Base-by-base conservation (phyloP, 2,113 vertebrate genomes). In the Sinocyclocheilus anophthalmus region DNA sequence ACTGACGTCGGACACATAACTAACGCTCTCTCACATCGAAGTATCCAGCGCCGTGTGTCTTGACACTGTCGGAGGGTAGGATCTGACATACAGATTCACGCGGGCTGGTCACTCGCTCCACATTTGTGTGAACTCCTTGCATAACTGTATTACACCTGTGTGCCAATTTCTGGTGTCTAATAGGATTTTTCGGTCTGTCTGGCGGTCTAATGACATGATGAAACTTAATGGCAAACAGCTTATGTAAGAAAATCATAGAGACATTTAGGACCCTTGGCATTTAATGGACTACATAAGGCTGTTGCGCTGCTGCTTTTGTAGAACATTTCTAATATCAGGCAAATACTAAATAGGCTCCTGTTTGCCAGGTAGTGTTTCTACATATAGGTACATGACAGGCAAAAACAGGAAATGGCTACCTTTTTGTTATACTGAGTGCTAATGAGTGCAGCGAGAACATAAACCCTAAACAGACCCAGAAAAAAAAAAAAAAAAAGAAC, bases 341-440 rank as follows among this genome's bases (percentile, higher is more conserved):
- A 88, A 86, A 86, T 20, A 57, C 42, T 88, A 90, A 86, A 87
- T 86, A 86, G 82, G 72, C 30, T 84, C 84, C 57, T 76, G 77
- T 83, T 86, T 86, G 59, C 42, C 65, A 87, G 83, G 55, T 76
- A 61, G 48, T 59, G 65, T 59, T 76, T 80, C 33, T 80, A 73
- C 45, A 81, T 79, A 50, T 30, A 72, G 76, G 69, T 70, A 77
- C 81, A 50, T 65, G 81, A 45, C 39, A 69, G 53, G 39, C 42
- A 33, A 79, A 85, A 76, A 45, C 48, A 72, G 76, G 81, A 87
- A 88, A 91, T 22, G 30, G 14, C 26, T 86, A 67, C 30, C 76
- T 90, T 67, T 69, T 70, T 84, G 85, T 81, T 85, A 80, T 24
- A 80, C 57, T 33, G 72, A 76, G 70, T 73, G 59, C 73, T 87